Base-by-base conservation (phyloP, 2,113 vertebrate genomes). In the Gasterosteus aculeatus region DNA sequence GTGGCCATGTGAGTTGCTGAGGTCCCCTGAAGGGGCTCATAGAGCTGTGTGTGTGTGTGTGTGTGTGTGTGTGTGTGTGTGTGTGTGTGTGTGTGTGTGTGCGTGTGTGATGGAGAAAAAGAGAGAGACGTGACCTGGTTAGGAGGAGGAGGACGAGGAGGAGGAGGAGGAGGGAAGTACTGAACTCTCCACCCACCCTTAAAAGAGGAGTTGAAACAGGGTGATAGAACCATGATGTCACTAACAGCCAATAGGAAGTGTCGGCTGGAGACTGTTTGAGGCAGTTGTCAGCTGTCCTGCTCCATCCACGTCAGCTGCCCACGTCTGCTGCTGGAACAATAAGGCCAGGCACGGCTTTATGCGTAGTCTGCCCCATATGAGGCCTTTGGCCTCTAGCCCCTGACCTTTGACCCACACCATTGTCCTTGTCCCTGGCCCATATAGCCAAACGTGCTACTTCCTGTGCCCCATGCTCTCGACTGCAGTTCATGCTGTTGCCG, bases 181-280 rank as follows among this genome's bases (percentile, higher is more conserved):
- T 76, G 42, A 61, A 72, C 29, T 81, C 88, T 87, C 81, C 77
- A 3, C 84, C 83, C 83, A 72, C 90, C 82, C 78, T 10, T 60
- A 67, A 90, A 91, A 92, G 88, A 92, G 85, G 88, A 86, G 85
- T 79, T 81, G 80, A 89, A 89, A 89, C 78, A 79, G 86, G 72
- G 87, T 74, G 88, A 74, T 83, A 89, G 89, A 90, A 64, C 90
- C 87, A 86, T 96, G 94, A 95, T 94, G 92, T 96, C 95, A 95
- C 84, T 75, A 62, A 65, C 73, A 91, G 84, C 94, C 95, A 93
- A 89, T 94, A 72, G 51, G 35, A 87, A 86, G 85, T 73, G 80
- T 73, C 75, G 84, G 69, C 85, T 72, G 62, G 63, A 83, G 89
- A 91, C 82, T 75, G 81, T 91, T 86, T 84, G 82, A 87, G 80